A percentile compares a stretch with the other conserved stretches of the same genome.
Conservation (phyloP, 2,113 vertebrate species). For the Pelvicachromis taeniatus region DNA sequence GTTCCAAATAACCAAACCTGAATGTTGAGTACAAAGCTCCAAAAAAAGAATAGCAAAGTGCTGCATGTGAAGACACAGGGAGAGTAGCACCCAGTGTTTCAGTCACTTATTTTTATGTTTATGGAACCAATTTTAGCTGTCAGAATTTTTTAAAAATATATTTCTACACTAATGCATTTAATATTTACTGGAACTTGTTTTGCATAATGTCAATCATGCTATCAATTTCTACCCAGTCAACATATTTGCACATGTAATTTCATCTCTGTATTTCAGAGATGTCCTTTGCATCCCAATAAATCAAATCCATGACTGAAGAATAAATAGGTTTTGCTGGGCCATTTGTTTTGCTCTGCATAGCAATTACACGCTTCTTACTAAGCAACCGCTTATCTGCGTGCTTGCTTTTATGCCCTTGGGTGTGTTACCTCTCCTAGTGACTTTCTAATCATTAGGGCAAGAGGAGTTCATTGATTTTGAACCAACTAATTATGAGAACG, state of each 20-base stretch:
- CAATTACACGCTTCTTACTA: neutral
- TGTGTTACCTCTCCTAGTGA: neutral
- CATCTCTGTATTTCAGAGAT: neutral
- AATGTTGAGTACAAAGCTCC: neutral
- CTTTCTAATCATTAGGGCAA: slow-evolving; percentile 14
- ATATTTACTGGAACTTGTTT: neutral
- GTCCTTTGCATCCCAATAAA: neutral
- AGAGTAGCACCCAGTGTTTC: neutral
- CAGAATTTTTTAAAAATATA: neutral
- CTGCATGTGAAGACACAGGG: neutral
- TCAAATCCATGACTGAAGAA: slow-evolving; percentile 1
- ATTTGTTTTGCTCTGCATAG: neutral
- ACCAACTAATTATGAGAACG: neutral
- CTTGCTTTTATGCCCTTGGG: neutral
- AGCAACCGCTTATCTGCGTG: neutral
- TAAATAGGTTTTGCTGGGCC: neutral
- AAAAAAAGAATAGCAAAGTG: neutral
- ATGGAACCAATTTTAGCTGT: neutral
- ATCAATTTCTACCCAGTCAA: neutral
- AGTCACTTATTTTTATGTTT: neutral
- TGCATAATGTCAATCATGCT: neutral
- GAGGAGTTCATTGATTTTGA: neutral
- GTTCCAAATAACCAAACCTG: neutral
- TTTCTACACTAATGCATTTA: neutral
- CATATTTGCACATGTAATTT: neutral